Conservation (phyloP, 2,888 invertebrate genomes). For the Mallateleia sp. region DNA sequence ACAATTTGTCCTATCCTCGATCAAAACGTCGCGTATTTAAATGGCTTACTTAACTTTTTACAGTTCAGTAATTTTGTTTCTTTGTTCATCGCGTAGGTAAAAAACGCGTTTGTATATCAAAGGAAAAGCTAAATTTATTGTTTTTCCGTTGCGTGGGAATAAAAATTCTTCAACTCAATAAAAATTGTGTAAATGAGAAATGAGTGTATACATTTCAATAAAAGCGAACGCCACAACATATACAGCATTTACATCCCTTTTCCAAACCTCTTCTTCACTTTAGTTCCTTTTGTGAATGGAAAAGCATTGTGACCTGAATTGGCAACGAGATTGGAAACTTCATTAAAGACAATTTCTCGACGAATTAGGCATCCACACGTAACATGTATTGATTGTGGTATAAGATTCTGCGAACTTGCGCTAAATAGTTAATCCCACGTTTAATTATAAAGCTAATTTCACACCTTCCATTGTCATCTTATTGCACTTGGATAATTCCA, state of each 20-base stretch:
- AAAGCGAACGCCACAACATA: constrained; percentile 6
- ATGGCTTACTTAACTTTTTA: constrained; percentile 34
- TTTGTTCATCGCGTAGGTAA: constrained; percentile 5
- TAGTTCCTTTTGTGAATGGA: too few relatives aligned
- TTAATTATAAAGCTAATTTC: constrained; percentile 10
- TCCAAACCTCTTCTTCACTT: too few relatives aligned
- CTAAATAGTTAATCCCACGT: background rate
- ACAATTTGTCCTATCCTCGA: background rate
- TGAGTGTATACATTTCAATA: constrained; percentile 33
- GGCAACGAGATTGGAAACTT: constrained; percentile 20
- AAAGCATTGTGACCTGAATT: constrained; percentile 15
- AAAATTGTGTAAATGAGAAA: constrained; percentile 26
- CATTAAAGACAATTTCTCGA: constrained; percentile 25
- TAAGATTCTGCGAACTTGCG: constrained; percentile 11
- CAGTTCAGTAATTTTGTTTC: constrained; percentile 18
- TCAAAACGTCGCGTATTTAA: background rate
- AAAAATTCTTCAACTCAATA: constrained; percentile 6
- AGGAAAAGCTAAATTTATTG: background rate
- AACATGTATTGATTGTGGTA: constrained; percentile 26
- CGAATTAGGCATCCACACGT: constrained; percentile 17
- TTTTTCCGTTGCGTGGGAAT: background rate
- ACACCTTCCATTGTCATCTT: constrained; percentile 9
- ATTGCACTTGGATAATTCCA: background rate
- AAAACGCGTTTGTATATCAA: background rate
- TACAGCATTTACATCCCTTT: background rate